Conservation (phyloP, 1,140 invertebrate species). For the Trachelipus rathkii region DNA sequence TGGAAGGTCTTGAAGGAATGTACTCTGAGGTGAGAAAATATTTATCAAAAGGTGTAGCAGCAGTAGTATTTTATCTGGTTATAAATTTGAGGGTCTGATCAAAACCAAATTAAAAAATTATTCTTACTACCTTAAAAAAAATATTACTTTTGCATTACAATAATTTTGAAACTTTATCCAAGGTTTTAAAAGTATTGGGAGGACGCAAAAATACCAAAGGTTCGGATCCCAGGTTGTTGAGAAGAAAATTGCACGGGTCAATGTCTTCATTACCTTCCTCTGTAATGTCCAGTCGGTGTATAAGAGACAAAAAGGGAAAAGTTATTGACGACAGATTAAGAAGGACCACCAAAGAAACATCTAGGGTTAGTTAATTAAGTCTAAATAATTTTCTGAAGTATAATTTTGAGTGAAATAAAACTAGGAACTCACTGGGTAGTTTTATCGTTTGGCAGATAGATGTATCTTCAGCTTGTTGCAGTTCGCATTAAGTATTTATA, state of each 20-base stretch:
- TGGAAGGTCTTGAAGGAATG: slow-evolving; percentile 83
- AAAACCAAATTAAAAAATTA: no score
- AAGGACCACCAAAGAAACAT: not conserved
- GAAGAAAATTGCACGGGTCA: slow-evolving; percentile 60
- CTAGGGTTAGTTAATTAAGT: not conserved
- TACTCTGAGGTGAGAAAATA: slow-evolving; percentile 63
- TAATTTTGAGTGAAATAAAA: not conserved
- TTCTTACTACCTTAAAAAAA: no score
- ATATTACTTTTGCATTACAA: no score
- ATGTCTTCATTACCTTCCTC: slow-evolving; percentile 78
- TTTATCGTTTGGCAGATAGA: no score
- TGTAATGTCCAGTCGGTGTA: slow-evolving; percentile 65
- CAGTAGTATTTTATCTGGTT: no score
- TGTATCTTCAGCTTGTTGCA: no score
- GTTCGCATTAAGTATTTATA: no score
- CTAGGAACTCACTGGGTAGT: no score
- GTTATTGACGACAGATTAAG: slow-evolving; percentile 41
- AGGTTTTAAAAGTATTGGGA: slow-evolving; percentile 75
- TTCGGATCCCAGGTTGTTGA: slow-evolving; percentile 34
- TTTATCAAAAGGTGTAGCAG: no score
- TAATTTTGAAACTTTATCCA: not conserved
- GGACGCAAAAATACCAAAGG: slow-evolving; percentile 56
- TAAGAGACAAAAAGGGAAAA: slow-evolving; percentile 47
- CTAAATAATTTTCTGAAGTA: not conserved
- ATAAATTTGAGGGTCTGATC: no score